Evolutionary conservation across 2,113 vertebrate species (phyloP).

Genomic region (Bothrops jararaca): DNA sequence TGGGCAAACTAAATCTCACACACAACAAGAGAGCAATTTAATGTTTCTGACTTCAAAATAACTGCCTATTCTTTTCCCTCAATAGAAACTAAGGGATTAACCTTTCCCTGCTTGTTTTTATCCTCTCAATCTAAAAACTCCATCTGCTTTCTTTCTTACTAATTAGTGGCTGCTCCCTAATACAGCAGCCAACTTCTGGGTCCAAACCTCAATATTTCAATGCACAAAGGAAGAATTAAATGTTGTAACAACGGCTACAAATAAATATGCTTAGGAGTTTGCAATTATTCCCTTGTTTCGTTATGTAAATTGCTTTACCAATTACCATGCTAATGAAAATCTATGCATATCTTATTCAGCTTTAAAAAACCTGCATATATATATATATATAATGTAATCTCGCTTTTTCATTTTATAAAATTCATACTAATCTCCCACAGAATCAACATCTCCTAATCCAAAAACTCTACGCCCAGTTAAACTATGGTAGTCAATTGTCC

Average conservation of each 20-base stretch:
- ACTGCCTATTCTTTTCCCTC: not conserved
- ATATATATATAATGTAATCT: not conserved
- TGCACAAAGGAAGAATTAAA: not conserved
- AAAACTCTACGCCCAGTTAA: not conserved
- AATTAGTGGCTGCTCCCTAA: not conserved
- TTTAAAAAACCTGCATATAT: not conserved
- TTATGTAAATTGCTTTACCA: not conserved
- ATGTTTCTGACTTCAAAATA: not conserved
- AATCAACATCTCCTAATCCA: not conserved
- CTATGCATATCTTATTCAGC: not conserved
- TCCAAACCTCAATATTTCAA: not conserved
- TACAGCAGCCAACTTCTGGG: not conserved
- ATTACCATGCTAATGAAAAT: not conserved
- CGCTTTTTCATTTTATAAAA: not conserved
- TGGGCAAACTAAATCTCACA: not conserved
- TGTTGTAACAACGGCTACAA: not conserved
- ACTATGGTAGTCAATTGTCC: not conserved
- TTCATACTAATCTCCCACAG: not conserved
- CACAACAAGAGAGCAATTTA: not conserved
- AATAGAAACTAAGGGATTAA: not conserved
- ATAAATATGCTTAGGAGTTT: not conserved
- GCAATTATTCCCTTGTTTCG: not conserved
- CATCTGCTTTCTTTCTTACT: not conserved
- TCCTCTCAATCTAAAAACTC: not conserved
- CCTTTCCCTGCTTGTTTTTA: not conserved